phyloP scores from a whole-genome alignment of 2,888 invertebrate genomes.

The Meandrusa payeni region DNA sequence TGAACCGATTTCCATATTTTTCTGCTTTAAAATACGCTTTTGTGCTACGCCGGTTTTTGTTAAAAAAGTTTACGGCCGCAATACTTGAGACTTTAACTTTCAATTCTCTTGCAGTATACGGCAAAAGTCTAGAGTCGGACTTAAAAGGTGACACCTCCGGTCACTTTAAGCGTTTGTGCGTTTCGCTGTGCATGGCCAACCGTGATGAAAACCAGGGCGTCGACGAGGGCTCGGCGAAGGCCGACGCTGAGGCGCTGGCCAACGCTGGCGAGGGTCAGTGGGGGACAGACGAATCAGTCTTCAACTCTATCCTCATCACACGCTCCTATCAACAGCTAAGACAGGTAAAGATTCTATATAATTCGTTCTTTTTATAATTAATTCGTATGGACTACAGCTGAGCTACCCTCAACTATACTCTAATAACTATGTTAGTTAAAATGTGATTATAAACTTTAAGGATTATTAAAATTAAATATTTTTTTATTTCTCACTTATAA shows the following conservation, averaged over 20 bases:
- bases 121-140: conserved; percentile 90
- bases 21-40: no score
- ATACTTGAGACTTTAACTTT: no score
- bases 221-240: conserved; percentile 88
- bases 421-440: no score
- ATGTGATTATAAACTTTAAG: no score
- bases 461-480: no score
- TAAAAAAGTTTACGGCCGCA: no score
- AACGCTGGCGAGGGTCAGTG: conserved; percentile 91
- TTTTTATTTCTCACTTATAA: no score
- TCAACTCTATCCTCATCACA: conserved; percentile 92
- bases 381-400: no score
- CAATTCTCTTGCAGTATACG: conserved; percentile 84
- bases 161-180: conserved; percentile 95
- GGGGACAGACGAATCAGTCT: conserved; percentile 95
- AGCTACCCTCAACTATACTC: no score
- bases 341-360: conserved; percentile 76
- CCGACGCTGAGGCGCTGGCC: conserved; percentile 90
- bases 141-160: conserved; percentile 96
- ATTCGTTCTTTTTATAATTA: no score
- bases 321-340: conserved; percentile 94
- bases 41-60: no score
- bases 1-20: no score
- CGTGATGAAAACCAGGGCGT: conserved; percentile 94
- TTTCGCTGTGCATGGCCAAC: conserved; percentile 93